Conservation (phyloP, 2,113 vertebrate genomes). For the Puffinus mauretanicus region DNA sequence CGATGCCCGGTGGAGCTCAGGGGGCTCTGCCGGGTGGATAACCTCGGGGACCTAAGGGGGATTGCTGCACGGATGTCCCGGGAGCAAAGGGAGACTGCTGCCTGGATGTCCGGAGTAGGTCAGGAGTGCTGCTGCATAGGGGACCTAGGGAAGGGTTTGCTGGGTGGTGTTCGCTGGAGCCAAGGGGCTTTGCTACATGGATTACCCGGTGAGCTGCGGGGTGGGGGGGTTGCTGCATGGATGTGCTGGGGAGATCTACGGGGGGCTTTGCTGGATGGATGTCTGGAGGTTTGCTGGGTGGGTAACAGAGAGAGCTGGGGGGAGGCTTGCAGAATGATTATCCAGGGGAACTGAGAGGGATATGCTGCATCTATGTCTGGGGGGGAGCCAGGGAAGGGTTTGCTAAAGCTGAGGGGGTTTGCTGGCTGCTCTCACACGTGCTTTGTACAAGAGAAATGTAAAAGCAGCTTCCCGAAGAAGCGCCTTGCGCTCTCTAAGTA, state of each 20-base stretch:
- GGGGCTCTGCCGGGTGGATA: neutral
- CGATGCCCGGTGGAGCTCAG: neutral
- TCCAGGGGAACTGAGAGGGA: neutral
- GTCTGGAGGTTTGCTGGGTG: neutral
- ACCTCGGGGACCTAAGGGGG: rapidly evolving
- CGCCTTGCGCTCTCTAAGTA: neutral
- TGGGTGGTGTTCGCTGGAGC: neutral
- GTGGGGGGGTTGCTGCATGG: neutral
- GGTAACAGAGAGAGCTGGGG: neutral
- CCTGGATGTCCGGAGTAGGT: neutral
- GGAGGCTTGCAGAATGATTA: neutral
- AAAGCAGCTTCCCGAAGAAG: neutral
- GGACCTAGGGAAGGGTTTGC: neutral
- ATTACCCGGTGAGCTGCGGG: neutral
- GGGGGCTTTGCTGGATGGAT: neutral
- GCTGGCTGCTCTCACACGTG: neutral
- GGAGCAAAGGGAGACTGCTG: neutral
- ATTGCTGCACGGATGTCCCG: neutral
- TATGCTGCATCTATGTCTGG: neutral
- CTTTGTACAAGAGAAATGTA: neutral
- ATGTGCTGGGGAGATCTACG: neutral
- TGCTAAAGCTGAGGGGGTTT: neutral
- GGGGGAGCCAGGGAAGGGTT: neutral
- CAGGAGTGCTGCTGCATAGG: neutral
- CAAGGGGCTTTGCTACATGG: neutral